Percentiles rank a stretch among this genome's conserved stretches.
Evolutionary conservation across 2,113 vertebrate species (phyloP).

Genomic region (Cebus imitator): DNA sequence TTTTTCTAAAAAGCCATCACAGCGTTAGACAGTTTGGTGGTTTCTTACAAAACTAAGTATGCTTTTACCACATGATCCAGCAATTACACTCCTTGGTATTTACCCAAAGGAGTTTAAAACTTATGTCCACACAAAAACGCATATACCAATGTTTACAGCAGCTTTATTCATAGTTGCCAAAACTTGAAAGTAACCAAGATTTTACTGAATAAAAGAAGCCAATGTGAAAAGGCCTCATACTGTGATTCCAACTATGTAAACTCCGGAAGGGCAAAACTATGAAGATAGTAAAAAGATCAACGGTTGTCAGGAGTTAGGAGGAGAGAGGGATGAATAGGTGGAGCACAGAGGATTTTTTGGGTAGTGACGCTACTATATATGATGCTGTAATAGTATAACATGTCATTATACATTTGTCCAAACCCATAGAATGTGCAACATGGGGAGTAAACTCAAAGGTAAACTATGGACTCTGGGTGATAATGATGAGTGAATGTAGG

Average conservation of each 20-base stretch:
- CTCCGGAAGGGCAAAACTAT: neutral
- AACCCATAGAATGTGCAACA: neutral
- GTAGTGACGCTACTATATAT: neutral
- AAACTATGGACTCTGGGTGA: neutral
- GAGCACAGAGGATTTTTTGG: neutral
- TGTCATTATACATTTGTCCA: neutral
- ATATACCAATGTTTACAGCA: neutral
- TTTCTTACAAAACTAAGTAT: neutral
- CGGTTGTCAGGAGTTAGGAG: neutral
- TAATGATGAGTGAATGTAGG: neutral
- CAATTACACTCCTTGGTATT: neutral
- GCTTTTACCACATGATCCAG: neutral
- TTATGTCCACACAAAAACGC: neutral
- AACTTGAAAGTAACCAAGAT: neutral
- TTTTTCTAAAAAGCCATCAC: too few relatives aligned
- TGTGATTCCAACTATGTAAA: neutral
- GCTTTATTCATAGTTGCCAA: neutral
- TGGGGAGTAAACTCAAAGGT: neutral
- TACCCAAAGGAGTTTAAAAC: neutral
- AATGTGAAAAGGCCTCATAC: neutral
- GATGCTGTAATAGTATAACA: neutral
- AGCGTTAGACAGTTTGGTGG: neutral
- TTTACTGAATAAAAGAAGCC: neutral
- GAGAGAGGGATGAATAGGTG: neutral
- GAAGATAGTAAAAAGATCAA: neutral